These are phyloP conservation scores for Centruroides sculpturatus DNA, from an alignment of 1,140 invertebrate species.

Conservation along the genomic window DNA sequence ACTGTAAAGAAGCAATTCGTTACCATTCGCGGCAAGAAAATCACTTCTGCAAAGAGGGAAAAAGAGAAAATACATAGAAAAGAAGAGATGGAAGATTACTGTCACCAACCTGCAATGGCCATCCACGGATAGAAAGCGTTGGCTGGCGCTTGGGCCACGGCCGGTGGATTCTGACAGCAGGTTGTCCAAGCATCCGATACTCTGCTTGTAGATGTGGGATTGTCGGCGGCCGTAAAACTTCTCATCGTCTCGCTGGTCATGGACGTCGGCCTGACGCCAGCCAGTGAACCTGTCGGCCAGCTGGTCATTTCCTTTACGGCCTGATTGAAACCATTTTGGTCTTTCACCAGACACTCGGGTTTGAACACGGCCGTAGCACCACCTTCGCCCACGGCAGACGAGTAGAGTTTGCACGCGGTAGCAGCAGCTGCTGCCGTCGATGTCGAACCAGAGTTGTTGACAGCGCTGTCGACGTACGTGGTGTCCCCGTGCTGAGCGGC, in stretches of 20 bases:
- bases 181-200: slow-evolving; percentile 56
- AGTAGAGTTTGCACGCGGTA: slow-evolving; percentile 55
- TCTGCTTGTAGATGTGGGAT: slow-evolving; percentile 36
- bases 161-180: slow-evolving; percentile 59
- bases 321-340: slow-evolving; percentile 18
- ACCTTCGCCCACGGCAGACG: slow-evolving; percentile 17
- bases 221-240: slow-evolving; percentile 38
- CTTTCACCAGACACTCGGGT: slow-evolving; percentile 16
- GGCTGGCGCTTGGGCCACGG: slow-evolving; percentile 36
- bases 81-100: background rate
- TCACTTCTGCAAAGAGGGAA: too few species aligned
- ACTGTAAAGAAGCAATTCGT: too few species aligned
- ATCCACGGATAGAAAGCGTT: slow-evolving; percentile 95
- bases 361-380: slow-evolving; percentile 13
- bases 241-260: slow-evolving; percentile 15
- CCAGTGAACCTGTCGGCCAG: slow-evolving; percentile 32
- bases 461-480: background rate
- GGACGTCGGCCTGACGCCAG: background rate
- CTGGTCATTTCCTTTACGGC: slow-evolving; percentile 28
- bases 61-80: background rate
- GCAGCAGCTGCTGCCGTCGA: background rate
- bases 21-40: too few species aligned
- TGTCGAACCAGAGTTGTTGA: background rate
- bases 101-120: slow-evolving; percentile 76
- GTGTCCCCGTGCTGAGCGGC: slow-evolving; percentile 35